These are phyloP conservation scores for Bombus soroeensis DNA, from an alignment of 1,140 invertebrate genomes.

Conservation along the genomic window DNA sequence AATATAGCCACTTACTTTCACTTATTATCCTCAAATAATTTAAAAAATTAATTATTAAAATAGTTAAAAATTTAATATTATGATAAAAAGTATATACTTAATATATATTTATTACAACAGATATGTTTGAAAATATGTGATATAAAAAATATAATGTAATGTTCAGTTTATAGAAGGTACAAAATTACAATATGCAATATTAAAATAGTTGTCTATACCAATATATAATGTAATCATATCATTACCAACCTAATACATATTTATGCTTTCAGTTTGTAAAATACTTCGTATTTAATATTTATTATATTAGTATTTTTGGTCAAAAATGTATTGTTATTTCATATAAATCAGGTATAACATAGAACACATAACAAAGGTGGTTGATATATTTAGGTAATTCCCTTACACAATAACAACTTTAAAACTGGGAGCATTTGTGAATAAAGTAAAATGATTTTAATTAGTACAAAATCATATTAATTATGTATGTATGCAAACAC, in stretches of 20 bases:
- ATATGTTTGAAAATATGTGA: neutral
- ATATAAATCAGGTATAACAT: neutral
- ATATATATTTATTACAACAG: neutral
- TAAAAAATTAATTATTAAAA: neutral
- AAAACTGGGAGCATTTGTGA: too few species aligned
- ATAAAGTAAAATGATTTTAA: neutral
- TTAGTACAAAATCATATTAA: neutral
- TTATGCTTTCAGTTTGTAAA: neutral
- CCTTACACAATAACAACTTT: too few species aligned
- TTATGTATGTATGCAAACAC: neutral
- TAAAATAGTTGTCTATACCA: neutral
- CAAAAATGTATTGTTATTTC: neutral
- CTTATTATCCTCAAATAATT: neutral
- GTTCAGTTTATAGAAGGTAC: neutral
- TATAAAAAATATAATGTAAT: too few species aligned
- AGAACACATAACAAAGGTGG: neutral
- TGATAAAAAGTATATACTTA: neutral
- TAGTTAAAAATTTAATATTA: neutral
- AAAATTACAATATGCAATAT: neutral
- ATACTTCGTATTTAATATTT: neutral
- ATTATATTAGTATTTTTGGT: neutral
- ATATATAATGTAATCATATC: neutral
- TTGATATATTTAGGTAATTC: too few species aligned
- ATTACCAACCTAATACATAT: neutral
- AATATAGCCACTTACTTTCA: neutral